Evolutionary conservation across 2,797 vertebrate genomes (phyloP).

Genomic region (Avahi laniger): DNA sequence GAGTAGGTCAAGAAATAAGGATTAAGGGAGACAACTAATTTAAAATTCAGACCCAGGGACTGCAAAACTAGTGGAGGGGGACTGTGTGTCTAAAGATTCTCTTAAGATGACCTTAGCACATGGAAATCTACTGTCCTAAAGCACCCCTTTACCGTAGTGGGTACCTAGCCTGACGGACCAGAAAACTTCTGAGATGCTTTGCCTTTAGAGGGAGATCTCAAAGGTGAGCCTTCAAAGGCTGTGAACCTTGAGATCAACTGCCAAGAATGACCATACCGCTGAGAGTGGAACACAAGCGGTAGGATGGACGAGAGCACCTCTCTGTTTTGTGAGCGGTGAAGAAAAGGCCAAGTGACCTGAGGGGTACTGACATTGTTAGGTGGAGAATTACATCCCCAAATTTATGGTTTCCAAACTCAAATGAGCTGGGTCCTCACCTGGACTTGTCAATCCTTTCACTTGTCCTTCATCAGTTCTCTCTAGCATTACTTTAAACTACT

Average conservation of each 20-base stretch:
- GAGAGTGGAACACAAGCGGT: background rate
- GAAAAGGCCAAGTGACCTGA: background rate
- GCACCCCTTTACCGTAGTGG: background rate
- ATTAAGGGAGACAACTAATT: conserved; percentile 7
- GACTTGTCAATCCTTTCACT: background rate
- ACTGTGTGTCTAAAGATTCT: background rate
- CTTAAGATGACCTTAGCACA: background rate
- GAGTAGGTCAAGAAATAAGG: background rate
- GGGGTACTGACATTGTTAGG: background rate
- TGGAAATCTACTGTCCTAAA: background rate
- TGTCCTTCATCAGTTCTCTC: background rate
- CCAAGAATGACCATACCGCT: background rate
- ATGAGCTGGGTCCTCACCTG: background rate
- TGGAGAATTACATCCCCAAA: conserved; percentile 9
- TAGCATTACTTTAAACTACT: background rate
- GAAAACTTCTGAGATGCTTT: conserved; percentile 3
- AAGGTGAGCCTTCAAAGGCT: background rate
- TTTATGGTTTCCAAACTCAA: background rate
- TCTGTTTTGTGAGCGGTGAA: background rate
- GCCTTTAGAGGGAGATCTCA: background rate
- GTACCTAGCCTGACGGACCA: background rate
- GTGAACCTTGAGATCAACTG: background rate
- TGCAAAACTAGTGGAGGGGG: background rate
- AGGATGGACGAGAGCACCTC: background rate
- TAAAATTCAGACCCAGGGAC: conserved; percentile 28